Evolutionary conservation across 2,888 invertebrate species (phyloP), one percentile per base, ranked within the genome.

Genomic region (Rhagophthalmus giganteus): DNA sequence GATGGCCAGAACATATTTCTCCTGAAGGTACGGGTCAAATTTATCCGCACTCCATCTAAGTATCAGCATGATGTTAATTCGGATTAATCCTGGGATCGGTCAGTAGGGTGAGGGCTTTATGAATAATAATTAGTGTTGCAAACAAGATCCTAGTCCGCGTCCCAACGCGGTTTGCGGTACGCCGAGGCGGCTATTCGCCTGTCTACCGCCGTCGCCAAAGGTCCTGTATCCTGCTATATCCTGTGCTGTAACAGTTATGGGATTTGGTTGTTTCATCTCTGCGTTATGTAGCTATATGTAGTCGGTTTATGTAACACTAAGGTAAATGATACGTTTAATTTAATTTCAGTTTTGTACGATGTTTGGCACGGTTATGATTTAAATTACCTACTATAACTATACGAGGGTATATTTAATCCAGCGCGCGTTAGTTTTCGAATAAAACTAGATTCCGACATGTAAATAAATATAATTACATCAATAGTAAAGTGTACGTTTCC

Each of bases 101-200:
- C 70, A 70, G 64, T 63, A 62, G 63, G 71, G 71, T 68, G 64
- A 66, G 64, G 61, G 66, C 65, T 71, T 71, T 74, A 74, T 74
- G 74, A 74, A 74, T 74, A 73, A 73, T 74, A 74, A 74, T 74
- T 72, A 73, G 70, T 67, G 71, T 71, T 70, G 68, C 71, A 68
- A 72, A 73, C 71, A 72, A 71, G 72, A 70, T 67, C 69, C 67
- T 61, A 60, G 66, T 64, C 62, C 66, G 67, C 67, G 67, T 67
- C 68, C 65, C 65, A 61, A 58, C 60, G 66, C 62, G 69, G 70
- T 69, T 63, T 69, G 69, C 54, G 68, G 70, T 57, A 34, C 40
- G 61, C 68, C 69, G 55, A 57, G 54, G 56, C 41, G 58, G 58
- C 56, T 52, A 52, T 55, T 54, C 55, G 54, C 52, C 54, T 61